Evolutionary conservation across 2,797 vertebrate species (phyloP).

Genomic region (Tiaroga cobitis): DNA sequence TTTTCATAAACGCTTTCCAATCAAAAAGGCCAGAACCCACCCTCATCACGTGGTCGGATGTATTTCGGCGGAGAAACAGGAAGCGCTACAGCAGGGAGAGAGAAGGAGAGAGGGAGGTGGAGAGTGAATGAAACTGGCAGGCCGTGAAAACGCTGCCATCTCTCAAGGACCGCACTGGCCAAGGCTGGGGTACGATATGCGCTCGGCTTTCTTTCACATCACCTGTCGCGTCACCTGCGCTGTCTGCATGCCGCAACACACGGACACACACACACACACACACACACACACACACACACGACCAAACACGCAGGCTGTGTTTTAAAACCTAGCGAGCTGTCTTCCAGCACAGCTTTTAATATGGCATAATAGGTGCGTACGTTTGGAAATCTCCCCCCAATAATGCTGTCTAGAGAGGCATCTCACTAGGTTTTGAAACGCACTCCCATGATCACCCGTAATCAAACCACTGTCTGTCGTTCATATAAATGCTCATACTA

Average conservation of each 20-base stretch:
- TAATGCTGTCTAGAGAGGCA: background rate
- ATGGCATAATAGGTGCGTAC: background rate
- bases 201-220: conserved; percentile 5
- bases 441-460: background rate
- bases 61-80: conserved; percentile 43
- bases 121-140: conserved; percentile 49
- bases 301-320: background rate
- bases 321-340: conserved; percentile 11
- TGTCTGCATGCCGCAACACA: conserved; percentile 5
- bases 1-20: background rate
- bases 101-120: conserved; percentile 44
- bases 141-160: conserved; percentile 51
- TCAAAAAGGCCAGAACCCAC: background rate
- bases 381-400: background rate
- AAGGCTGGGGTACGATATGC: conserved; percentile 59
- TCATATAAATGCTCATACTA: background rate
- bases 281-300: background rate
- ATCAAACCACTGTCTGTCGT: background rate
- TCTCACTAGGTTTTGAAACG: conserved; percentile 4
- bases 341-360: background rate
- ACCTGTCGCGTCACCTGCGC: background rate
- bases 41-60: conserved; percentile 52
- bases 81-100: conserved; percentile 37
- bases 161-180: conserved; percentile 32
- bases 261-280: background rate